phyloP scores from a whole-genome alignment of 2,888 invertebrate species.

The Eilema caniola region DNA sequence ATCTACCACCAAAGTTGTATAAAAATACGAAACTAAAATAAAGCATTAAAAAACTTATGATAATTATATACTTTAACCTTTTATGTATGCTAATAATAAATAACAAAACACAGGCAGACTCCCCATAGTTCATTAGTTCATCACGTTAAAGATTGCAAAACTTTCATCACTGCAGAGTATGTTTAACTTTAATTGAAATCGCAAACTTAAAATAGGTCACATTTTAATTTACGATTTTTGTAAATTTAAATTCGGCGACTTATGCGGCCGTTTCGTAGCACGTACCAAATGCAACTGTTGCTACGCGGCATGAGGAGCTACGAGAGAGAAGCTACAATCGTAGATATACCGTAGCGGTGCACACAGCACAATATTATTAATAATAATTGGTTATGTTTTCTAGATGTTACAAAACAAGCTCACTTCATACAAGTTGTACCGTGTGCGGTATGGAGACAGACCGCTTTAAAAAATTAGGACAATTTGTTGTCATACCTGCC shows the following conservation, averaged over 20 bases:
- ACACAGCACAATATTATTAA: conserved; percentile 8
- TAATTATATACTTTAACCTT: conserved; percentile 59
- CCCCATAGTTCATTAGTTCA: conserved; percentile 59
- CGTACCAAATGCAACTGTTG: conserved; percentile 80
- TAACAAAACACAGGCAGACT: conserved; percentile 59
- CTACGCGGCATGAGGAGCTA: conserved; percentile 60
- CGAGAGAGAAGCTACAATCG: conserved; percentile 44
- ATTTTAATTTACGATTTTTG: conserved; percentile 45
- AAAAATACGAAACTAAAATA: too few relatives aligned
- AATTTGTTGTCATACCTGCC: too few relatives aligned
- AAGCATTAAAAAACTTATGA: too few relatives aligned
- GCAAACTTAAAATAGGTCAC: conserved; percentile 40
- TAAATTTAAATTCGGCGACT: conserved; percentile 43
- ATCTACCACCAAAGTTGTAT: too few relatives aligned
- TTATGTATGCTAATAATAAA: conserved; percentile 61
- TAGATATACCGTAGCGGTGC: conserved; percentile 42
- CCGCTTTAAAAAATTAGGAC: not conserved
- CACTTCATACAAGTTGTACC: not conserved
- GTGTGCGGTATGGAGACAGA: not conserved
- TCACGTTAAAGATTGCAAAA: conserved; percentile 28
- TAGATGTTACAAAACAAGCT: not conserved
- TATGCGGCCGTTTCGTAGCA: conserved; percentile 73
- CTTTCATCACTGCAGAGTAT: conserved; percentile 25
- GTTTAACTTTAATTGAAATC: conserved; percentile 8
- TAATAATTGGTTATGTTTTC: not conserved